Base-by-base conservation (phyloP, 1,140 invertebrate species). In the Meloidogyne floridensis region DNA sequence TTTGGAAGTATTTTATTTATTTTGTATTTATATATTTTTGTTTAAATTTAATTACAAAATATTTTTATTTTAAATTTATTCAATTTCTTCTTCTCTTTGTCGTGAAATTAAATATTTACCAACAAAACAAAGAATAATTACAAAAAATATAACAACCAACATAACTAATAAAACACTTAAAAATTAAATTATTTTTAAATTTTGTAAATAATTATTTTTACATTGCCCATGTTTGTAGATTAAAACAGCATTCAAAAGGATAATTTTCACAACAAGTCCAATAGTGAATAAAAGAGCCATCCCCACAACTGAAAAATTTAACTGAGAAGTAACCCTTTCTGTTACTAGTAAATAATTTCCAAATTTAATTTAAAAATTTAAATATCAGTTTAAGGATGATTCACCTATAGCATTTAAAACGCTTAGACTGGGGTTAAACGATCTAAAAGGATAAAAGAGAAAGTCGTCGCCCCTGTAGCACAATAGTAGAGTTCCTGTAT, bases 191-290 rank as follows among this genome's bases (percentile, higher is more conserved):
- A 80, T 43, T 9, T 78, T 15, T 74, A 15, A 74, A 11, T 79
- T 77, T 69, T 76, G 13, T 70, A 15, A 77, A 42, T 70, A 32
- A 5, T 65, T 7, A 70, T 59, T 11, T 43, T 11, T 53, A 88
- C 87, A 90, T 85, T n/a, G 89, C 82, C 87, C 87, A 88, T 9
- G 84, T 84, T 72, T 88, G 88, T 69, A 88, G 89, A 15, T 90
- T 82, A 75, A 87, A 90, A 77, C 87, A 88, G 73, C 87, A 88
- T 72, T 89, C 86, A 79, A 90, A 88, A 10, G 89, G 87, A 65
- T 88, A 90, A 72, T 89, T 87, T 15, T 90, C 88, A 76, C 87
- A 88, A 70, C 87, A 88, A 0, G 82, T 84, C 79, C 86, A 88
- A 71, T 88, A 88, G 73, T 88, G 87, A 70, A 88, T 72, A 75